phyloP scores from a whole-genome alignment of 1,140 invertebrate genomes.

The Bombus pyrosoma region DNA sequence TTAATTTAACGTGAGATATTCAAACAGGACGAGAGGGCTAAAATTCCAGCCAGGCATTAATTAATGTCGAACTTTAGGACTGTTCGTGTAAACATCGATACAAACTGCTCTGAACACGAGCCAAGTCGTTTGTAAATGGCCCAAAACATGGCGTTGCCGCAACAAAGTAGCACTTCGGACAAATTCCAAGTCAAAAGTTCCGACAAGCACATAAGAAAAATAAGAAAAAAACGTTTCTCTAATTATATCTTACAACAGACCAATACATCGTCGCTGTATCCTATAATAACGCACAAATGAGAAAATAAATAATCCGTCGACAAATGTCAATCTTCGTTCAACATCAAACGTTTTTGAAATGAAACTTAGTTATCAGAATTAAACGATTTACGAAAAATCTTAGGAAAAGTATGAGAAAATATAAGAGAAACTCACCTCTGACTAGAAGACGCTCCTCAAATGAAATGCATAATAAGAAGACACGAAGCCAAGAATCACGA shows the following conservation, averaged over 20 bases:
- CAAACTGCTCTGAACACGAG: neutral
- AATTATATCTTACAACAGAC: neutral
- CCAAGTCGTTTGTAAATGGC: neutral
- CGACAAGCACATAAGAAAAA: neutral
- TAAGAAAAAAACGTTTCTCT: neutral
- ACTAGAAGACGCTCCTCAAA: neutral
- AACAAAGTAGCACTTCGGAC: slow-evolving; percentile 10
- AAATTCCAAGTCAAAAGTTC: neutral
- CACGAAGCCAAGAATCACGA: neutral
- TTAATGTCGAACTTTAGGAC: neutral
- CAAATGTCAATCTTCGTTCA: neutral
- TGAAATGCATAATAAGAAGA: slow-evolving; percentile 16
- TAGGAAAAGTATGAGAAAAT: neutral
- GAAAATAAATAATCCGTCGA: neutral
- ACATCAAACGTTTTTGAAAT: neutral
- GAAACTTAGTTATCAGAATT: neutral
- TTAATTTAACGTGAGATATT: neutral
- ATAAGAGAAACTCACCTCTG: slow-evolving; percentile 6
- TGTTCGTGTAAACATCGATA: neutral
- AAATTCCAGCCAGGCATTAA: neutral
- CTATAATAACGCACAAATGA: neutral
- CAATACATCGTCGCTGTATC: neutral
- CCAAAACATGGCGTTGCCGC: neutral
- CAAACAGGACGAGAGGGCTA: too few species aligned
- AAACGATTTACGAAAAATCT: neutral